These are phyloP conservation scores for Meiosimyza platycephala DNA, from an alignment of 2,888 invertebrate species.

Conservation along the genomic window DNA sequence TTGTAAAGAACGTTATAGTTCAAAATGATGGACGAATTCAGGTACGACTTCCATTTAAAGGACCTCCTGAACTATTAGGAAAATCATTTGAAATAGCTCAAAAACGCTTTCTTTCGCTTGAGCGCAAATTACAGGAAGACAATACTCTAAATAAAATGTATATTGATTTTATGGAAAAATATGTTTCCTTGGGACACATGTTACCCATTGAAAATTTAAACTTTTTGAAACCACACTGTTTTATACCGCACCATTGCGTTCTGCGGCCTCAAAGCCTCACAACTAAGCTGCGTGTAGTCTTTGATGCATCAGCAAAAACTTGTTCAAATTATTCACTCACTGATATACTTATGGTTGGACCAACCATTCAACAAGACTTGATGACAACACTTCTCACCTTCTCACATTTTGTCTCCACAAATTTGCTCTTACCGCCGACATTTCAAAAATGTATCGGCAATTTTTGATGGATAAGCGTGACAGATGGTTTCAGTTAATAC, in stretches of 20 bases:
- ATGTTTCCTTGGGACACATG: constrained; percentile 9
- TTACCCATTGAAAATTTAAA: not conserved
- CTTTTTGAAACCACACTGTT: not conserved
- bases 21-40: no score
- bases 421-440: constrained; percentile 9
- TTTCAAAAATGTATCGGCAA: constrained; percentile 13
- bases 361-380: constrained; percentile 3
- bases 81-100: not conserved
- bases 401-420: not conserved
- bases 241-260: constrained; percentile 6
- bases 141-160: not conserved
- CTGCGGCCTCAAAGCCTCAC: not conserved
- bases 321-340: not conserved
- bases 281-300: not conserved
- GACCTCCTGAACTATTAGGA: not conserved
- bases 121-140: not conserved
- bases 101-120: not conserved
- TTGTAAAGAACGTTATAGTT: no score
- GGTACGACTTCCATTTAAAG: constrained; percentile 1
- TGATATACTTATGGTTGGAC: constrained; percentile 2
- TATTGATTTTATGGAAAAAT: constrained; percentile 9
- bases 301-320: constrained; percentile 6
- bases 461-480: not conserved
- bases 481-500: not conserved
- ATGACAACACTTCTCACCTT: constrained; percentile 22